Base-by-base conservation (phyloP, 1,140 invertebrate genomes). In the Bombus difficillimus region DNA sequence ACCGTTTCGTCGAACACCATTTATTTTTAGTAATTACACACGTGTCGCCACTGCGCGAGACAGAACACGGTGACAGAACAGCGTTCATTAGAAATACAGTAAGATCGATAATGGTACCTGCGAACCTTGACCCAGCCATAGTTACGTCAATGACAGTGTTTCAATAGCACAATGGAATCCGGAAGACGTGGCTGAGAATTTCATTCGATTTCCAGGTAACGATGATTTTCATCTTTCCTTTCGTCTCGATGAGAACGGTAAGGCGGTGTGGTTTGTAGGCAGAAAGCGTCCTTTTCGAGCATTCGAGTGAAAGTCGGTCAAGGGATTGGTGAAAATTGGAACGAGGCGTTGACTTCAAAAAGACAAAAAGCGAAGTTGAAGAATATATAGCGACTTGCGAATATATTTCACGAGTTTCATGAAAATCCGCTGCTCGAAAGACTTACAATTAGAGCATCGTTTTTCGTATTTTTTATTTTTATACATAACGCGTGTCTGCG, bases 31-130 rank as follows among this genome's bases (percentile, higher is more conserved):
- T 37, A 32, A 41, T 62, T 47, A 4, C 71, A 22, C 18, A 2
- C n/a, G 41, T 13, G 71, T 39, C 41, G 28, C 2, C 39, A 22
- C 4, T 9, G 15, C 2, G 1, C 8, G 41, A 18, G 15, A 10
- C 43, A 18, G 43, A 47, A 47, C 6, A n/a, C 25, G 3, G 77
- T 3, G 12, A 66, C 32, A n/a, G n/a, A 4, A 3, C 18, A n/a
- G 25, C 15, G 47, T 72, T 81, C 68, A 81, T 81, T 81, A 81
- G 68, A 81, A 62, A 72, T 72, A 81, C 79, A 81, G 71, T 81
- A 81, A 81, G 43, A 9, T 57, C 66, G 79, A 81, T 47, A 53
- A 53, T 72, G 22, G 34, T 57, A 18, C 43, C 43, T 8, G 59
- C 18, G 25, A 43, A 47, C 64, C 64, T 79, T 68, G 77, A 47